A percentile compares a stretch with the other conserved stretches of the same genome.
Conservation (phyloP, 2,797 vertebrate genomes). For the Molossus alvarezi region DNA sequence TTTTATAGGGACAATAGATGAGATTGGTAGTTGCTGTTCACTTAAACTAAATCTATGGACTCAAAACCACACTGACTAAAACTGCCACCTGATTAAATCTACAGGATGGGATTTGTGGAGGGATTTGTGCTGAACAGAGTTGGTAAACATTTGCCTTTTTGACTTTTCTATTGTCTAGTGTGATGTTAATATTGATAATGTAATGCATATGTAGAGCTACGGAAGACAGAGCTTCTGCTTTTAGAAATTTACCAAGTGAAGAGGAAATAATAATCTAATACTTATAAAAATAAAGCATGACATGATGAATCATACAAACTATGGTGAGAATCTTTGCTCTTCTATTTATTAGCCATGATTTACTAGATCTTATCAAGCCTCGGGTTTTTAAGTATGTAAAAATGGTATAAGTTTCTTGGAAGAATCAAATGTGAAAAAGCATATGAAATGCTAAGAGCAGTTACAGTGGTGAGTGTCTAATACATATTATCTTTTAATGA, state of each 20-base stretch:
- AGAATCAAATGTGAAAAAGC: neutral
- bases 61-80: neutral
- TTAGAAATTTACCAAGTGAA: neutral
- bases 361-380: neutral
- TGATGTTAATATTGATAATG: neutral
- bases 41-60: neutral
- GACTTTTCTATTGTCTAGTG: neutral
- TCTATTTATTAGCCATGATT: no score
- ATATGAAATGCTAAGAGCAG: neutral
- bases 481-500: neutral
- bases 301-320: neutral
- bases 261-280: neutral
- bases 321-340: conserved; percentile 26
- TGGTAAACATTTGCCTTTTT: neutral
- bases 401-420: neutral
- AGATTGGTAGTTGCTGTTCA: neutral
- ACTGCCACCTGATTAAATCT: neutral
- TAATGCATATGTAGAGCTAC: neutral
- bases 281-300: neutral
- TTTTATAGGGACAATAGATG: conserved; percentile 4
- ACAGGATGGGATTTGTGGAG: neutral
- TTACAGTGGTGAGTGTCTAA: neutral
- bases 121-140: neutral
- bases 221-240: neutral
- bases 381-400: neutral